Evolutionary conservation across 2,888 invertebrate genomes (phyloP).

Genomic region (Shargacucullia verbasci): DNA sequence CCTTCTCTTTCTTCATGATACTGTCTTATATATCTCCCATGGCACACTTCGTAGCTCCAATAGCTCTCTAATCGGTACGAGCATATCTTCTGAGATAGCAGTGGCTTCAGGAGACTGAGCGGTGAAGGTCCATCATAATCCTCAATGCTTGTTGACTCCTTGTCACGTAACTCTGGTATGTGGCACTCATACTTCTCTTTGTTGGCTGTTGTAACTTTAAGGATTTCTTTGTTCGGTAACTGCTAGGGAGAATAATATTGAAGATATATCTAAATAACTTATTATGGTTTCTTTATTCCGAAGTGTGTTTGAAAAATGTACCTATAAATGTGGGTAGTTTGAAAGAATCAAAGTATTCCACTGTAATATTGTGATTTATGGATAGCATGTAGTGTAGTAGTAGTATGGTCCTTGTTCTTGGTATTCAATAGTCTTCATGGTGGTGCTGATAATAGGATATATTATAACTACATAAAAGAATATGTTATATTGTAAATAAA

Average conservation of each 20-base stretch:
- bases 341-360: no score
- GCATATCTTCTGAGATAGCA: slow-evolving; percentile 94
- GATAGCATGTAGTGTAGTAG: no score
- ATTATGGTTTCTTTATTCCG: no score
- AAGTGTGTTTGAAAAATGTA: no score
- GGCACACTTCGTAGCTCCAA: slow-evolving; percentile 99
- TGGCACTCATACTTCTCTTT: slow-evolving; percentile 95
- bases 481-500: no score
- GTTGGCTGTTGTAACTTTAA: slow-evolving; percentile 92
- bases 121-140: slow-evolving; percentile 93
- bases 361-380: no score
- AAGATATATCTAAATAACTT: no score
- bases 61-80: slow-evolving; percentile 96
- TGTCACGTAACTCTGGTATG: slow-evolving; percentile 91
- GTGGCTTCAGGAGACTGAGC: slow-evolving; percentile 92
- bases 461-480: no score
- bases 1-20: slow-evolving; percentile 98
- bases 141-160: slow-evolving; percentile 88
- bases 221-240: slow-evolving; percentile 82
- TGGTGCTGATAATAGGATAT: no score
- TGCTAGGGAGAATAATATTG: slow-evolving; percentile 1
- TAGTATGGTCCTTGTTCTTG: no score
- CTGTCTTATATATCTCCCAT: slow-evolving; percentile 96
- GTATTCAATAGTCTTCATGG: no score
- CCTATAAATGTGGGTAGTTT: no score